Evolutionary conservation across 2,797 vertebrate species (phyloP).

Genomic region (Pseudochirops corinnae): DNA sequence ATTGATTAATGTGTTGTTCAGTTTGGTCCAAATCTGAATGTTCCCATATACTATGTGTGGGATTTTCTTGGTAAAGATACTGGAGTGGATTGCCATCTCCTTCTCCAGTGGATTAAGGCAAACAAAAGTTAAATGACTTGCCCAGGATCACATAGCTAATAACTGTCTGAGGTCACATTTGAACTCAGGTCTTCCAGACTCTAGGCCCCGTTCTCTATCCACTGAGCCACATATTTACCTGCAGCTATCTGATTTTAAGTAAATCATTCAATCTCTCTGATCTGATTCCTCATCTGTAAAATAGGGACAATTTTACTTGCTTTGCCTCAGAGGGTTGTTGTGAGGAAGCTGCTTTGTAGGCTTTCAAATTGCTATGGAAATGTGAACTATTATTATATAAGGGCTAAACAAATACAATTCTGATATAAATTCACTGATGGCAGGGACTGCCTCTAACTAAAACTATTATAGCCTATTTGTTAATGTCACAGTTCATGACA

Average conservation of each 20-base stretch:
- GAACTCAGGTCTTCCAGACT: background rate
- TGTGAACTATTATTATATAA: background rate
- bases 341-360: background rate
- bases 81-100: background rate
- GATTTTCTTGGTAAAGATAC: background rate
- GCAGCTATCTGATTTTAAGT: background rate
- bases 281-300: background rate
- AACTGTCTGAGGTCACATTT: background rate
- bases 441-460: background rate
- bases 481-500: background rate
- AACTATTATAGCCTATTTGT: background rate
- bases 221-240: background rate
- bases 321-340: background rate
- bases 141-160: background rate
- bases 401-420: background rate
- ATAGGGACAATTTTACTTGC: background rate
- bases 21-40: background rate
- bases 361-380: background rate
- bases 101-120: background rate
- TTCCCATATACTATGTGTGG: background rate
- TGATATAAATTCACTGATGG: accelerated
- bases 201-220: background rate
- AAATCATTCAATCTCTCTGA: background rate
- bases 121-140: background rate
- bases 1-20: background rate